A percentile compares a stretch with the other conserved stretches of the same genome.
These are phyloP conservation scores for Scatophagus argus DNA, from an alignment of 2,113 vertebrate genomes.

Conservation along the genomic window DNA sequence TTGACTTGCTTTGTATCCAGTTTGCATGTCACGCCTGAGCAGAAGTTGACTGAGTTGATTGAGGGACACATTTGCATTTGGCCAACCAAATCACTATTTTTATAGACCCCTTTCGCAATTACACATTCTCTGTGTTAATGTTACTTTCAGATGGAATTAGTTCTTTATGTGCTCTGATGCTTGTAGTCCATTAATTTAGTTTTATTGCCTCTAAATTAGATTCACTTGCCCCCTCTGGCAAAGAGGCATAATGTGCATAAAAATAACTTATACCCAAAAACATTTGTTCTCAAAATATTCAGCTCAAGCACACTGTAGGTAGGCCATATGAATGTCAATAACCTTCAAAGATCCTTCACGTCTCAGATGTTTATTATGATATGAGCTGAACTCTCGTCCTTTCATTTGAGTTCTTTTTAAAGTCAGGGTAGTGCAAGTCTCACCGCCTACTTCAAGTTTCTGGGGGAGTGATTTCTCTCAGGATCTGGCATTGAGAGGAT, in stretches of 20 bases:
- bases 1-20: constrained; percentile 58
- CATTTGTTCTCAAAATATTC: constrained; percentile 81
- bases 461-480: constrained; percentile 58
- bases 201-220: constrained; percentile 88
- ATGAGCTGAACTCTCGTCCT: constrained; percentile 36
- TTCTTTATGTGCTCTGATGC: constrained; percentile 84
- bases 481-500: constrained; percentile 71
- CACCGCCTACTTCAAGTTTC: constrained; percentile 63
- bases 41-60: constrained; percentile 71
- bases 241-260: constrained; percentile 80
- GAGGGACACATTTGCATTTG: constrained; percentile 80
- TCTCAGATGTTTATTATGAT: constrained; percentile 46
- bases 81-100: constrained; percentile 83
- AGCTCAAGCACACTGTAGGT: constrained; percentile 48
- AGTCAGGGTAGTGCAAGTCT: constrained; percentile 59
- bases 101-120: constrained; percentile 82
- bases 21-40: constrained; percentile 66
- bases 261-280: constrained; percentile 84
- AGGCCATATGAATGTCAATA: constrained; percentile 68
- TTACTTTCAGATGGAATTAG: constrained; percentile 83
- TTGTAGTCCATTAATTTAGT: constrained; percentile 86
- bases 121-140: constrained; percentile 83
- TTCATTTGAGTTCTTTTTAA: constrained; percentile 36
- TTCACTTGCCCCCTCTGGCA: constrained; percentile 83
- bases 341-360: constrained; percentile 62